Conservation (phyloP, 2,113 vertebrate genomes). For the Prietella phreatophila region DNA sequence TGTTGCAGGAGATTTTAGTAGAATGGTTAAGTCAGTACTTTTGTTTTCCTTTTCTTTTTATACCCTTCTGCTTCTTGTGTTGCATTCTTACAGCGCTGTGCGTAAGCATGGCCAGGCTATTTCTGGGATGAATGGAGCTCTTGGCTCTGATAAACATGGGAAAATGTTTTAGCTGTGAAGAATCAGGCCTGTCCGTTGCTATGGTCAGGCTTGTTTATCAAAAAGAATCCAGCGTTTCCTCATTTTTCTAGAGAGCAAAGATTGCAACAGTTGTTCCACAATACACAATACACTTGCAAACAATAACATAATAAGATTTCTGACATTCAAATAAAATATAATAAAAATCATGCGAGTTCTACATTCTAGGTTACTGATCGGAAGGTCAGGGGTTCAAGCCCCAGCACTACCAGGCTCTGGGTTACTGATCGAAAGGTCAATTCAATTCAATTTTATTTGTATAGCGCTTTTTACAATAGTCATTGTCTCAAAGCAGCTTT, state of each 20-base stretch:
- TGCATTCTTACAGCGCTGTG: conserved; percentile 66
- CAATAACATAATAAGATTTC: neutral
- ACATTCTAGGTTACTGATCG: neutral
- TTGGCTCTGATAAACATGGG: conserved; percentile 65
- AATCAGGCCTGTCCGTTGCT: conserved; percentile 43
- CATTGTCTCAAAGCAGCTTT: no score
- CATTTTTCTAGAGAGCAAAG: neutral
- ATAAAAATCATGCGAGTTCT: neutral
- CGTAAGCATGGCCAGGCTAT: conserved; percentile 72
- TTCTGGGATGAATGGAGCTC: conserved; percentile 72
- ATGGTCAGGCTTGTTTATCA: conserved; percentile 23
- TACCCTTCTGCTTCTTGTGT: conserved; percentile 57
- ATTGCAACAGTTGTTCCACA: neutral
- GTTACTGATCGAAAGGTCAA: no score
- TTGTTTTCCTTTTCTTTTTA: neutral
- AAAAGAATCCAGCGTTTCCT: neutral
- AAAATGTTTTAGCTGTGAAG: conserved; percentile 66
- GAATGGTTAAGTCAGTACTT: conserved; percentile 25
- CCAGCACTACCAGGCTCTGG: no score
- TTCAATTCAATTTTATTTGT: no score
- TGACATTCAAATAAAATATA: neutral
- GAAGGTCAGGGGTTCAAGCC: no score
- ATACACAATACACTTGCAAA: neutral
- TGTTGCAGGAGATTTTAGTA: conserved; percentile 22
- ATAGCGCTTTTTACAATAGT: no score